phyloP scores from a whole-genome alignment of 1,140 invertebrate species.

The Zaprionus davidi region DNA sequence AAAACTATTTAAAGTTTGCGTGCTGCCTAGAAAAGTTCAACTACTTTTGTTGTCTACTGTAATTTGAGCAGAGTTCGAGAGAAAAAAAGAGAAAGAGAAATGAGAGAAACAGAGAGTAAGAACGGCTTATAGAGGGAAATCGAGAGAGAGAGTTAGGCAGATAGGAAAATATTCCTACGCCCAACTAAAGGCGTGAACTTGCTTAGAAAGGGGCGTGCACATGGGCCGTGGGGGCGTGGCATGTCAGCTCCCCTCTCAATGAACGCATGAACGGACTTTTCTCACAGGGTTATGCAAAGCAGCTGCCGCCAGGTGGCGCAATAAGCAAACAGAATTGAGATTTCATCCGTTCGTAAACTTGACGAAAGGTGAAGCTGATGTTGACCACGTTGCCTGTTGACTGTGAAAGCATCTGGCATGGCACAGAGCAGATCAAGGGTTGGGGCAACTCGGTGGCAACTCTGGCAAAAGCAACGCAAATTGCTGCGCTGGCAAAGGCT shows the following conservation, averaged over 20 bases:
- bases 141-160: background rate
- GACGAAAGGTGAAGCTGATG: slow-evolving; percentile 67
- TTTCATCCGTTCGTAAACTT: slow-evolving; percentile 38
- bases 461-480: slow-evolving; percentile 65
- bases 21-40: background rate
- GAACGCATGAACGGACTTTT: slow-evolving; percentile 24
- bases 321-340: slow-evolving; percentile 43
- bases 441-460: background rate
- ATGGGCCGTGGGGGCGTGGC: background rate
- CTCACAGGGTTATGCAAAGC: slow-evolving; percentile 66
- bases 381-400: slow-evolving; percentile 59
- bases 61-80: background rate
- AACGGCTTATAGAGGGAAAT: background rate
- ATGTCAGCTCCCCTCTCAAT: background rate
- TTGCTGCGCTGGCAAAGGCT: slow-evolving; percentile 79
- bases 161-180: background rate
- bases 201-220: background rate
- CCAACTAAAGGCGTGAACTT: background rate
- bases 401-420: background rate
- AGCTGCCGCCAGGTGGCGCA: slow-evolving; percentile 46
- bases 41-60: background rate
- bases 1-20: background rate
- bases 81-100: background rate
- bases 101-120: background rate
- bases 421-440: slow-evolving; percentile 23